Evolutionary conservation across 2,113 vertebrate genomes (phyloP), one percentile per base, ranked within the genome.

Genomic region (Pseudonaja textilis): DNA sequence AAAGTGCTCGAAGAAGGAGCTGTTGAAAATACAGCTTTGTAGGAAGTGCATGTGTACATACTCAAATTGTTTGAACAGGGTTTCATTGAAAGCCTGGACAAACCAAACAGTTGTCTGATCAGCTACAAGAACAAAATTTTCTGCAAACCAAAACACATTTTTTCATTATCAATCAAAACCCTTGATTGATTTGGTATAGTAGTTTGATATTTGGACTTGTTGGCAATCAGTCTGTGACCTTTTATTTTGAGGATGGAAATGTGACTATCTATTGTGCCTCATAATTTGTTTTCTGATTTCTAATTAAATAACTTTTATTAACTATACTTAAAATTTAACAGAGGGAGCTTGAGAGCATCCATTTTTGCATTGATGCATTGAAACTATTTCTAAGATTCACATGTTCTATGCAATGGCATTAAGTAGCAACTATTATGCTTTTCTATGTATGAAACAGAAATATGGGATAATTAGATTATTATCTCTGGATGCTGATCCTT

Each of bases 271-370:
- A 94, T 91, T 93, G 42, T 93, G 59, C 50, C 85, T n/a, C 20
- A 88, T 93, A 91, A 91, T 22, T 74, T 94, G 89, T 91, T 92
- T 95, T 94, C 88, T 94, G 91, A 42, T 86, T 95, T 89, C 95
- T 95, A 95, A 95, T 95, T 87, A 92, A 95, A 20, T 90, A 92
- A 94, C 90, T 95, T 89, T 91, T 94, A 95, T 95, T 92, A 94
- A 89, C 85, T 93, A 64, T 87, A 94, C 47, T 89, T 95, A 93
- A 94, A 93, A 96, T 95, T 69, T 64, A 92, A n/a, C 45, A 93
- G 90, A 93, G 91, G 91, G 0, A 3, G 0, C 16, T 29, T 20
- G 94, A 45, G 92, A 92, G 85, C 61, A 89, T 59, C 74, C 57
- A 88, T 90, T 18, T 96, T 88, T 56, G 92, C 95, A 50, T 9